Evolutionary conservation across 2,888 invertebrate genomes (phyloP).

Genomic region (Tetragnatha montana): DNA sequence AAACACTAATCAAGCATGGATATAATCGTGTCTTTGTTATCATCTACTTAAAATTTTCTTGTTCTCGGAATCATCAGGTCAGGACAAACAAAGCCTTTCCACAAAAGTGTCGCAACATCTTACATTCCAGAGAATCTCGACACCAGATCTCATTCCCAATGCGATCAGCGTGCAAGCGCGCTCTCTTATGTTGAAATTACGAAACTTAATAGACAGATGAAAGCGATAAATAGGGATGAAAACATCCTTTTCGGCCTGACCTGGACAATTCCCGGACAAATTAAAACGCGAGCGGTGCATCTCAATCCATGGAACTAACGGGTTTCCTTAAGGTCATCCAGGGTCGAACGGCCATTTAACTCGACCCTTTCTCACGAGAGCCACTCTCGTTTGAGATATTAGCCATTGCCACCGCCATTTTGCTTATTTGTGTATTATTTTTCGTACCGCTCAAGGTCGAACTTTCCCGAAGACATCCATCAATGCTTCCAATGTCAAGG

Average conservation of each 20-base stretch:
- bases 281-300: not conserved
- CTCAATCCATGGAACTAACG: slow-evolving; percentile 54
- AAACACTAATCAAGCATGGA: too few species aligned
- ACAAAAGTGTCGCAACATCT: too few species aligned
- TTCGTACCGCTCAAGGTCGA: not conserved
- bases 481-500: not conserved
- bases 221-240: not conserved
- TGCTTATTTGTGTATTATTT: not conserved
- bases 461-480: not conserved
- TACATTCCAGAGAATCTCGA: not conserved
- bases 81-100: too few species aligned
- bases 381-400: not conserved
- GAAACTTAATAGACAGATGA: not conserved
- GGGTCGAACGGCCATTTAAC: slow-evolving; percentile 59
- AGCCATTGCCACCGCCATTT: not conserved
- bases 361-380: slow-evolving; percentile 47
- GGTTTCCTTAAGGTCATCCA: slow-evolving; percentile 50
- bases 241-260: not conserved
- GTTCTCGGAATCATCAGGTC: too few species aligned
- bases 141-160: not conserved
- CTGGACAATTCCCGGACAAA: not conserved
- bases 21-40: too few species aligned
- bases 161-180: not conserved
- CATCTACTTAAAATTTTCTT: too few species aligned
- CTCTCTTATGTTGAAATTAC: not conserved